Conservation (phyloP, 2,797 vertebrate genomes). For the Onychomys leucogaster region DNA sequence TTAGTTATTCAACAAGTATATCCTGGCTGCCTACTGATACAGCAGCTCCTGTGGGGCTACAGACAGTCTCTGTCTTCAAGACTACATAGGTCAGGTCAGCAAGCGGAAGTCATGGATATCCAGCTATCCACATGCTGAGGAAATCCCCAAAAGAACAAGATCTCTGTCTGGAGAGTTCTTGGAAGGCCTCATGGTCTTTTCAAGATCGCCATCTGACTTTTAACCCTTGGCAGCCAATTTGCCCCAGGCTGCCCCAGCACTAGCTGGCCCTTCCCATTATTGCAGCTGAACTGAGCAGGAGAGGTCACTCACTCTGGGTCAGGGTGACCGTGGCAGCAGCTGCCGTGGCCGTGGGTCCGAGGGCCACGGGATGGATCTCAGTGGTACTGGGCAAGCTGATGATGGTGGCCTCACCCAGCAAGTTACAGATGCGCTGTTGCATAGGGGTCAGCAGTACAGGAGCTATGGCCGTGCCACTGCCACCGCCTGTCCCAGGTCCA, state of each 20-base stretch:
- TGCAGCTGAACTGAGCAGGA: conserved; percentile 57
- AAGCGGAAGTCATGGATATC: conserved; percentile 37
- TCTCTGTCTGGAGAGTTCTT: conserved; percentile 27
- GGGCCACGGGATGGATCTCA: conserved; percentile 88
- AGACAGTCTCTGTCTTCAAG: conserved; percentile 62
- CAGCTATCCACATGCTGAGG: neutral
- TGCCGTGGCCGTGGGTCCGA: conserved; percentile 90
- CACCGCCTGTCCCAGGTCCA: conserved; percentile 75
- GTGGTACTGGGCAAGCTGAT: conserved; percentile 94
- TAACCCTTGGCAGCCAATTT: conserved; percentile 65
- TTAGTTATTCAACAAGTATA: conserved; percentile 14
- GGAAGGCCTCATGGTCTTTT: conserved; percentile 64
- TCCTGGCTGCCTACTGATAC: neutral
- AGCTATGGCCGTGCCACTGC: conserved; percentile 87
- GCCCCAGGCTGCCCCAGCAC: conserved; percentile 62
- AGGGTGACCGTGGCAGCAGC: conserved; percentile 92
- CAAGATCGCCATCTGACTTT: conserved; percentile 63
- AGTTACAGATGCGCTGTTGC: conserved; percentile 98
- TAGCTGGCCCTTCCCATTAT: conserved; percentile 78
- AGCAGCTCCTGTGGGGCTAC: neutral
- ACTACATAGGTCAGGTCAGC: conserved; percentile 19
- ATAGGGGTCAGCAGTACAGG: conserved; percentile 96
- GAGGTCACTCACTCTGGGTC: conserved; percentile 93
- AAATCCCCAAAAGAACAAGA: conserved; percentile 39
- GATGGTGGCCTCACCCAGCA: conserved; percentile 97